A percentile compares a stretch with the other conserved stretches of the same genome.
Conservation (phyloP, 2,113 vertebrate genomes). For the Hippocampus zosterae region DNA sequence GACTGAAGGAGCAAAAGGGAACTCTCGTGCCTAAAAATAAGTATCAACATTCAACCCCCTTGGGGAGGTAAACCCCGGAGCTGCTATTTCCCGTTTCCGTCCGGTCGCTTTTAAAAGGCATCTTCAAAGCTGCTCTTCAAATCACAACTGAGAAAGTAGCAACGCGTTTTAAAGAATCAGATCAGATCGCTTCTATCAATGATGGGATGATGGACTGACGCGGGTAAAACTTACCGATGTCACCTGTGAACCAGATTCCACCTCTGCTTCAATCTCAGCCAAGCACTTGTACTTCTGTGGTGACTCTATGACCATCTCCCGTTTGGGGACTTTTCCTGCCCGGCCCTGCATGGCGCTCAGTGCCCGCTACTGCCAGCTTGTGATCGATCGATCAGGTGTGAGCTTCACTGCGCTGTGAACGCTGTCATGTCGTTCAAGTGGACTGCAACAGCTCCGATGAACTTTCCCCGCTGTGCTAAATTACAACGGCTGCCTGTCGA, state of each 20-base stretch:
- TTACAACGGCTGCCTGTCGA: constrained; percentile 40
- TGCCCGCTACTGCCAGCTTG: constrained; percentile 5
- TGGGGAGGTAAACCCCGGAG: constrained; percentile 43
- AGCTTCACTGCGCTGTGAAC: constrained; percentile 2
- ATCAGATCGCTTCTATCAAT: background rate
- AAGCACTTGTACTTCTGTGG: constrained; percentile 76
- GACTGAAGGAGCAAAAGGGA: constrained; percentile 43
- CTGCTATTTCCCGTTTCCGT: constrained; percentile 52
- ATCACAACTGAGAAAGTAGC: constrained; percentile 18
- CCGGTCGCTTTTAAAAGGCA: constrained; percentile 23
- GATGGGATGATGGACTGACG: background rate
- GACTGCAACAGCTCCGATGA: constrained; percentile 29
- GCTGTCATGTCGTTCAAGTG: constrained; percentile 29
- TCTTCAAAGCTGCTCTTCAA: constrained; percentile 45
- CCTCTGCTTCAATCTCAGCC: constrained; percentile 76
- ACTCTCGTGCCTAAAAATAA: constrained; percentile 52
- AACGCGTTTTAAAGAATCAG: constrained; percentile 15
- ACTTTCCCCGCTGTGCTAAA: constrained; percentile 36
- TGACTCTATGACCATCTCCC: constrained; percentile 82
- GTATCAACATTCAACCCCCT: constrained; percentile 43
- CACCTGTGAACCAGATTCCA: constrained; percentile 68
- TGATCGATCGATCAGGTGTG: constrained; percentile 21
- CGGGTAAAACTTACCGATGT: constrained; percentile 77
- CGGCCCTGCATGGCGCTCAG: constrained; percentile 80
- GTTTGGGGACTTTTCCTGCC: constrained; percentile 76